Percentiles rank a stretch among this genome's conserved stretches.
Conservation (phyloP, 1,140 invertebrate genomes). For the Choristoneura fumiferana region DNA sequence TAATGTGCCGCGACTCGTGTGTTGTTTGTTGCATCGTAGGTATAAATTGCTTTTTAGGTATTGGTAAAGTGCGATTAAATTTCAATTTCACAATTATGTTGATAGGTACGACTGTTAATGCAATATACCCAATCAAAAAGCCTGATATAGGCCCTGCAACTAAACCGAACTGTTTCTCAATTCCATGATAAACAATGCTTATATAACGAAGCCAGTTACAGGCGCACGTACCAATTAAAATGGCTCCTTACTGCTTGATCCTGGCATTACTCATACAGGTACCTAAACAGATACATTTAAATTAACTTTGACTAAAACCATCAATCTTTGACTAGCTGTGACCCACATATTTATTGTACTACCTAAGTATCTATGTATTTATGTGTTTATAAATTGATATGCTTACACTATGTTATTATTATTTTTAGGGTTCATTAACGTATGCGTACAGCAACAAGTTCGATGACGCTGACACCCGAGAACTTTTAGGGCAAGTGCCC, state of each 20-base stretch:
- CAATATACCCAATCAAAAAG: neutral
- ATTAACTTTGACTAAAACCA: no score
- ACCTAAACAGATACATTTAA: constrained; percentile 32
- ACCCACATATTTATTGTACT: no score
- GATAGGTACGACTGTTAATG: neutral
- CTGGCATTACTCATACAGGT: constrained; percentile 56
- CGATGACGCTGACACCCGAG: constrained; percentile 26
- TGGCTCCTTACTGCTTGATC: constrained; percentile 50
- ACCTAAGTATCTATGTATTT: no score
- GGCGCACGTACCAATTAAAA: constrained; percentile 40
- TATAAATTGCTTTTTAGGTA: no score
- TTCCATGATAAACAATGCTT: constrained; percentile 17
- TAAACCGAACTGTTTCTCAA: neutral
- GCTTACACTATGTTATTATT: no score
- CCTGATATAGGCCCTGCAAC: neutral
- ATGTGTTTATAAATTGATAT: no score
- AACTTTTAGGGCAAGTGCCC: constrained; percentile 22
- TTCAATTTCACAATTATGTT: no score
- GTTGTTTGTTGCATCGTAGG: no score
- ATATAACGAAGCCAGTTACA: constrained; percentile 14
- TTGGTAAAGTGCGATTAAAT: no score
- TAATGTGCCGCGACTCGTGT: no score
- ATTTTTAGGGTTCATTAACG: constrained; percentile 37
- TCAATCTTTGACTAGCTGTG: no score
- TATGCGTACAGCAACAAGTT: constrained; percentile 27